A percentile compares a stretch with the other conserved stretches of the same genome.
Evolutionary conservation across 2,888 invertebrate genomes (phyloP).

Genomic region (Trachelus iudaicus): DNA sequence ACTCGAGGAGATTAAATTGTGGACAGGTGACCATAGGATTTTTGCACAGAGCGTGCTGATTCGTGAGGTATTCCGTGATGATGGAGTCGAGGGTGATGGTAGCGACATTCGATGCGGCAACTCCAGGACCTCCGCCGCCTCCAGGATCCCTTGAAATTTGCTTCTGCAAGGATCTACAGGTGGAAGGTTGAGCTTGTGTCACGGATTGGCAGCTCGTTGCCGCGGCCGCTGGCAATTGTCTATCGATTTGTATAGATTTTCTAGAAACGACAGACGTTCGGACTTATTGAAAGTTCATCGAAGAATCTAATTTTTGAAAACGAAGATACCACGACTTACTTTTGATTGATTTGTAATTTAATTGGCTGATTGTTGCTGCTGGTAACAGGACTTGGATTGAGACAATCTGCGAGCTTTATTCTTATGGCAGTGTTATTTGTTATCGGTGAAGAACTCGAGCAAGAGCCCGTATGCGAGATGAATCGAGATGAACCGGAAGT

Average conservation of each 20-base stretch:
- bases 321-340: slow-evolving; percentile 31
- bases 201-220: slow-evolving; percentile 15
- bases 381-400: slow-evolving; percentile 47
- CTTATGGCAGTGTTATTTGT: slow-evolving; percentile 46
- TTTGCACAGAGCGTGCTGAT: slow-evolving; percentile 97
- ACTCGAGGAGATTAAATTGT: slow-evolving; percentile 92
- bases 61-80: slow-evolving; percentile 95
- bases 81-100: slow-evolving; percentile 87
- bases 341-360: slow-evolving; percentile 58
- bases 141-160: slow-evolving; percentile 63
- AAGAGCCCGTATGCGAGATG: slow-evolving; percentile 50
- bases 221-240: slow-evolving; percentile 33
- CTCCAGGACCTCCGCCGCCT: slow-evolving; percentile 51
- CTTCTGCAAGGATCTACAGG: slow-evolving; percentile 70
- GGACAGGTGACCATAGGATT: slow-evolving; percentile 98
- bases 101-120: slow-evolving; percentile 52
- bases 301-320: neutral
- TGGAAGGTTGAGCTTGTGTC: slow-evolving; percentile 46
- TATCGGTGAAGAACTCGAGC: slow-evolving; percentile 42
- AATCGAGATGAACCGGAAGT: slow-evolving; percentile 53
- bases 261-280: slow-evolving; percentile 26
- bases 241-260: slow-evolving; percentile 49
- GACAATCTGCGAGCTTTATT: slow-evolving; percentile 53
- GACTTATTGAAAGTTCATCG: neutral
- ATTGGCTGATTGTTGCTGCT: slow-evolving; percentile 52